Conservation (phyloP, 2,888 invertebrate species). For the Eustalomyia histrio region DNA sequence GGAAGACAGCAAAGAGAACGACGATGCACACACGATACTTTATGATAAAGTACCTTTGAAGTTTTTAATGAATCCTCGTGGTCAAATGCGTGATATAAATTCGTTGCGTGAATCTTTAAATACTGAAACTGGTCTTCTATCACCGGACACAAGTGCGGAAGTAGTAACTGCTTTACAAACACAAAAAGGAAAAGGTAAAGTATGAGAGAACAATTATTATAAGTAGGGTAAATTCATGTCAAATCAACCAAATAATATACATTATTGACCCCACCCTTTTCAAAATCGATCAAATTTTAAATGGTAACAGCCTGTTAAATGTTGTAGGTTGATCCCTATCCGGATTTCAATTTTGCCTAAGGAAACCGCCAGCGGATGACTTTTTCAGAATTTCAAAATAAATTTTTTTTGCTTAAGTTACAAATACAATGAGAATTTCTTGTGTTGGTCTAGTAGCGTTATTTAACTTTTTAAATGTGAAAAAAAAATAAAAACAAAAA, state of each 20-base stretch:
- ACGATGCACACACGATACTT: constrained; percentile 57
- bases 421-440: no score
- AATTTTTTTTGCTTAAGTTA: no score
- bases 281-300: no score
- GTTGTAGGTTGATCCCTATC: no score
- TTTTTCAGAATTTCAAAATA: no score
- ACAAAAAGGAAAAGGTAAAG: constrained; percentile 87
- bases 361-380: no score
- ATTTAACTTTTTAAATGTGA: no score
- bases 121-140: constrained; percentile 82
- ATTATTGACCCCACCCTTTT: no score
- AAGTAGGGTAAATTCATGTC: neutral
- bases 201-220: neutral
- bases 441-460: no score
- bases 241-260: neutral
- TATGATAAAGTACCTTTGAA: constrained; percentile 81
- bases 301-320: no score
- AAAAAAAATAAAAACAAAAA: no score
- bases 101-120: constrained; percentile 84
- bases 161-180: constrained; percentile 89
- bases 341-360: no score
- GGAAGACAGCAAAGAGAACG: constrained; percentile 75
- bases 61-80: constrained; percentile 88
- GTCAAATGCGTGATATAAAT: constrained; percentile 85
- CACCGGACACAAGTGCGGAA: constrained; percentile 87